Evolutionary conservation across 2,888 invertebrate species (phyloP).

Genomic region (Mesoligia furuncula): DNA sequence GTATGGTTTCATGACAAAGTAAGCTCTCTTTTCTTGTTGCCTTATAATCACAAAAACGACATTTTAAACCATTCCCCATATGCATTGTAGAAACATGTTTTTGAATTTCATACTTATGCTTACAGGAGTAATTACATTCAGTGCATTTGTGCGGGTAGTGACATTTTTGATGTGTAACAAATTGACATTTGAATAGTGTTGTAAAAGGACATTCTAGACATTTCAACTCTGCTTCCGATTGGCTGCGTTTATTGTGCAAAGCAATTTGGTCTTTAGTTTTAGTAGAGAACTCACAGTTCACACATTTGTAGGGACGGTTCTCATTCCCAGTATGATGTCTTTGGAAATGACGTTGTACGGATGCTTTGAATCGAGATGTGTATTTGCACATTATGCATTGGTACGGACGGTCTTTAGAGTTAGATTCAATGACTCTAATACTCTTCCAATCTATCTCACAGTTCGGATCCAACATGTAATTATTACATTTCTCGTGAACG

Average conservation of each 20-base stretch:
- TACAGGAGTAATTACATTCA: constrained; percentile 75
- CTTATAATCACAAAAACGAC: constrained; percentile 77
- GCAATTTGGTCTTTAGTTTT: constrained; percentile 84
- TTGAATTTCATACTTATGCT: constrained; percentile 78
- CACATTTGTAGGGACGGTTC: constrained; percentile 79
- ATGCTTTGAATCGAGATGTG: constrained; percentile 79
- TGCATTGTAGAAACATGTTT: constrained; percentile 76
- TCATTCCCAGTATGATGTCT: constrained; percentile 77
- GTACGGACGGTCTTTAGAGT: constrained; percentile 75
- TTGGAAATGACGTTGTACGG: constrained; percentile 82
- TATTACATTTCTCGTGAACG: constrained; percentile 63
- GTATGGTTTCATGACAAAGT: constrained; percentile 76
- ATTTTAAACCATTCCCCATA: constrained; percentile 77
- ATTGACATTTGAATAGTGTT: constrained; percentile 78
- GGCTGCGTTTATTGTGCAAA: constrained; percentile 80
- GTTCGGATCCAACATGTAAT: constrained; percentile 74
- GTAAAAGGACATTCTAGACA: constrained; percentile 75
- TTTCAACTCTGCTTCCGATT: constrained; percentile 60
- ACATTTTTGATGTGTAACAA: constrained; percentile 77
- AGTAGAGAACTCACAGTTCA: constrained; percentile 81
- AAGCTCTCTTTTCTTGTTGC: constrained; percentile 76
- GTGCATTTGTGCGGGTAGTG: constrained; percentile 79
- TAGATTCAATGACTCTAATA: constrained; percentile 77
- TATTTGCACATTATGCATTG: constrained; percentile 79
- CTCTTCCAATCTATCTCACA: constrained; percentile 76